Base-by-base conservation (phyloP, 2,797 vertebrate genomes). In the Triplophysa bombifrons region DNA sequence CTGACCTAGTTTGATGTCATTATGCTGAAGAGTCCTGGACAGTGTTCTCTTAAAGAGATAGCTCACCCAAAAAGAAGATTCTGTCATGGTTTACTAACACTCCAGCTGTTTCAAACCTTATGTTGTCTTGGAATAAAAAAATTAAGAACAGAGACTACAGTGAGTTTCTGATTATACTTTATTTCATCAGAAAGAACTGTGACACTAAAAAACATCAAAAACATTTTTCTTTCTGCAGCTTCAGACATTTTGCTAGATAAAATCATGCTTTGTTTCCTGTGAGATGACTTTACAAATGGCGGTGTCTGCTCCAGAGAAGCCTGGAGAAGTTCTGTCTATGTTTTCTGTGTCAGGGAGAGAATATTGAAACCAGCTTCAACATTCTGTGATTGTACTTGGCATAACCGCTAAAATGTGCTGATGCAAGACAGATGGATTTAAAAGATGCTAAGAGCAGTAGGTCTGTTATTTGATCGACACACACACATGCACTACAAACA, bases 341-440 rank as follows among this genome's bases (percentile, higher is more conserved):
- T 82, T 72, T 34, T 22, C 25, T 64, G 78, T 76, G 77, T 84
- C 38, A 72, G 85, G 85, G 83, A 89, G 84, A 85, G 64, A 84
- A 87, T 82, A 81, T 85, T 86, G 84, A 85, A 86, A 85, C 22
- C 80, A 80, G 65, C 60, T 72, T 14, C 41, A 80, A 34, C 58
- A 27, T 67, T 27, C 69, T 63, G 44, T 46, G 16, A 67, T 65
- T 63, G 41, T 41, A 61, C 46, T 81, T 76, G 66, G 76, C 76
- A 64, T 41, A 58, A 58, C 4, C 19, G 34, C 44, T 58, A 60
- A 78, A 72, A 60, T 41, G 63, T 56, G 53, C 72, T 82, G 63
- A 85, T 85, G 50, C 63, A 61, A 44, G 68, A 77, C 80, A 77
- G 78, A 85, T 84, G 56, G 41, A 80, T 60, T 38, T 68, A 82